Evolutionary conservation across 1,140 invertebrate genomes (phyloP).

Genomic region (Bombyx mandarina): DNA sequence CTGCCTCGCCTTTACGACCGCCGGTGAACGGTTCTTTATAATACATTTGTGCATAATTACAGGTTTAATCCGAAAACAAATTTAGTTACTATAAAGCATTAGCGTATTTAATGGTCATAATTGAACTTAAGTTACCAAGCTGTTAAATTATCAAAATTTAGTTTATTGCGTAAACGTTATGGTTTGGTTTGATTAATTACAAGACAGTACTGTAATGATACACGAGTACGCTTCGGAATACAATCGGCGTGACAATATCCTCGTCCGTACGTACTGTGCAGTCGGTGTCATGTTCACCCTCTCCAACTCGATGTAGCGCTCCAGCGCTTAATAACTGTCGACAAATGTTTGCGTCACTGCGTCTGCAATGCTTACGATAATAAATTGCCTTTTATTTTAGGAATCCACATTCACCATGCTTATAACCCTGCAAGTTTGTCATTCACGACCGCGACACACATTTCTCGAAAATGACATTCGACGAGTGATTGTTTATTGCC

Average conservation of each 20-base stretch:
- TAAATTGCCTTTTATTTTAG: constrained; percentile 67
- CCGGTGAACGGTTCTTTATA: constrained; percentile 21
- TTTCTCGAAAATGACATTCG: constrained; percentile 46
- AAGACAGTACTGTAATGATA: too few species aligned
- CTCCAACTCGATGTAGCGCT: constrained; percentile 43
- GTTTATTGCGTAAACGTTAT: too few species aligned
- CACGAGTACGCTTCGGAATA: too few species aligned
- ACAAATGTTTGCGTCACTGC: constrained; percentile 59
- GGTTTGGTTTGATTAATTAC: too few species aligned
- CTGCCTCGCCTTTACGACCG: constrained; percentile 18
- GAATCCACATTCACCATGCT: constrained; percentile 55
- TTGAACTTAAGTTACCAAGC: too few species aligned
- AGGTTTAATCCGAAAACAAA: constrained; percentile 10
- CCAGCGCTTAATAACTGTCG: constrained; percentile 64
- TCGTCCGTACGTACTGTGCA: constrained; percentile 9
- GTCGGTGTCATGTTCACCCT: constrained; percentile 26
- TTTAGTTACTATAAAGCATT: constrained; percentile 10
- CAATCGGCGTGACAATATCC: constrained; percentile 34
- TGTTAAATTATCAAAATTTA: too few species aligned
- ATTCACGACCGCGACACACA: constrained; percentile 44
- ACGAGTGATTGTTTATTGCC: constrained; percentile 51
- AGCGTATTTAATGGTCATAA: not conserved
- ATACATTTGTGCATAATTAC: constrained; percentile 14
- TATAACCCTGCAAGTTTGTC: constrained; percentile 41
- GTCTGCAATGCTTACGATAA: constrained; percentile 48